Evolutionary conservation across 1,140 invertebrate genomes (phyloP), one percentile per base, ranked within the genome.

Genomic region (Ceratosolen solmsi): DNA sequence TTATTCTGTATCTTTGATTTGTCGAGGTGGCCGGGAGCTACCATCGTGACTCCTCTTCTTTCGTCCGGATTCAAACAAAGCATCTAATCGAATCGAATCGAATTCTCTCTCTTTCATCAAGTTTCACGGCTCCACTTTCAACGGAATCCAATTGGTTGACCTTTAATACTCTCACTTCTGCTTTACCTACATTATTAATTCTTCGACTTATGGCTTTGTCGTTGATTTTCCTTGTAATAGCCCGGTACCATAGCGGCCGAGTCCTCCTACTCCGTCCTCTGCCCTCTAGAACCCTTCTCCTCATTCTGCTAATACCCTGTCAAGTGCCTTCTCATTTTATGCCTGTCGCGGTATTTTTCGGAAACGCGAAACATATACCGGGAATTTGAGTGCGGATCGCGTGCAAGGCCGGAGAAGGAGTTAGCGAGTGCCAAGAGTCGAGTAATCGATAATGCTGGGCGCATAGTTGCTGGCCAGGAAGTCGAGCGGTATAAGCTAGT

Each of bases 121-220:
- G 58, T 65, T 65, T 49, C 46, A n/a, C 41, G 46, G 27, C 70
- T 72, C 27, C 22, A 71, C 17, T 68, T 68, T 58, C 51, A 38
- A 22, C 30, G 51, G 22, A 25, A 86, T 85, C 71, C 60, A 70
- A 46, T 74, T 58, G 68, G n/a, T n/a, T n/a, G n/a, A n/a, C n/a
- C n/a, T n/a, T n/a, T n/a, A n/a, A n/a, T 15, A 2, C 7, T 11
- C 60, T 33, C 27, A 15, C 7, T 63, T 15, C 36, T 13, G 7
- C 63, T 38, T n/a, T 68, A 0, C 36, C 63, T 68, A 11, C 20
- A n/a, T n/a, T n/a, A n/a, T n/a, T n/a, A n/a, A n/a, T n/a, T n/a
- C 27, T 36, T n/a, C 36, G 30, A 25, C 25, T 27, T 3, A 60
- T 13, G 25, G 51, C 51, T 20, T 54, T 54, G 51, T 54, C 54